These are phyloP conservation scores for Calephelis virginiensis DNA, from an alignment of 1,140 invertebrate genomes.

Conservation along the genomic window DNA sequence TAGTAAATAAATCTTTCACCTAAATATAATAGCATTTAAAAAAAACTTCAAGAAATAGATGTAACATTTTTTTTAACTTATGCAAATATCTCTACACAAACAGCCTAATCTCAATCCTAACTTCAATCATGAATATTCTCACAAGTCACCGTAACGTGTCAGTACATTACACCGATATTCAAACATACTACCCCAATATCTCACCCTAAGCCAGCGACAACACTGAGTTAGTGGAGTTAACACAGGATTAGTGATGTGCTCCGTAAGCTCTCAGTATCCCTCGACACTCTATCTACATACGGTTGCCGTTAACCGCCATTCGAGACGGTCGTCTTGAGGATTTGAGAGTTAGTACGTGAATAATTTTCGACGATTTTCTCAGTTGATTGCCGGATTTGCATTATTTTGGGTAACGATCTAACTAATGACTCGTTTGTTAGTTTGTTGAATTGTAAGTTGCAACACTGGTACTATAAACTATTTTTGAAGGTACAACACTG, in stretches of 20 bases:
- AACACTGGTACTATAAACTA: no score
- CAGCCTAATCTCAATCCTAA: not conserved
- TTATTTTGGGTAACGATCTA: constrained; percentile 32
- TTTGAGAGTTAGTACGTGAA: constrained; percentile 47
- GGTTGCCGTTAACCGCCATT: constrained; percentile 61
- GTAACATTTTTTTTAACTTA: no score
- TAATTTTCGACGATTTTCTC: constrained; percentile 47
- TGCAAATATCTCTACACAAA: not conserved
- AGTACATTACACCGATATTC: constrained; percentile 45
- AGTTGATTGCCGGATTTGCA: constrained; percentile 47
- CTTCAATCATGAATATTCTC: constrained; percentile 8
- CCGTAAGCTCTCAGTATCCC: constrained; percentile 41
- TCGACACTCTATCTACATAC: constrained; percentile 61
- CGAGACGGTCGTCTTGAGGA: constrained; percentile 58
- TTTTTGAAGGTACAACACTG: no score
- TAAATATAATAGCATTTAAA: no score
- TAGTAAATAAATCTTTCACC: no score
- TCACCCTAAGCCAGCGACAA: constrained; percentile 59
- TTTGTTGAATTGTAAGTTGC: constrained; percentile 6
- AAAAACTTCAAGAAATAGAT: no score
- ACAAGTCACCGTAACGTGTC: constrained; percentile 22
- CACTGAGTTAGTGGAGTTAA: constrained; percentile 39
- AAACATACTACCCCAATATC: constrained; percentile 53
- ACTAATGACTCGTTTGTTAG: constrained; percentile 17
- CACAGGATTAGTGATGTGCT: constrained; percentile 58